Conservation (phyloP, 1,140 invertebrate species). For the Drusus annulatus region DNA sequence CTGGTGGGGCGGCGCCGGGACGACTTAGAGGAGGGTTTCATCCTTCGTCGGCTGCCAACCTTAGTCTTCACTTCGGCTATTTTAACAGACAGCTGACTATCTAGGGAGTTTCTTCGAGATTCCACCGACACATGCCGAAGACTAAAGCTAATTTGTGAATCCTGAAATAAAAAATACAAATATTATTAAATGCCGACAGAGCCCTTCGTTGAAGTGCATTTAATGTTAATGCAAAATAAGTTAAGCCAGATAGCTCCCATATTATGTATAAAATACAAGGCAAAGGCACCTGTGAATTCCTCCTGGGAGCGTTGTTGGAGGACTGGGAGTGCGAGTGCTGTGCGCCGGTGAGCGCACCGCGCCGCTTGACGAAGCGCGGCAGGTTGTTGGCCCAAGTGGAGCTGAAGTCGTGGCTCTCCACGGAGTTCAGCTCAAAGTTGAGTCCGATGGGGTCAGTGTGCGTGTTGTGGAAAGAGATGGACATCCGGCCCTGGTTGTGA, state of each 20-base stretch:
- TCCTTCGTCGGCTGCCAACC: constrained; percentile 70
- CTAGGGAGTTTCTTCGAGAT: constrained; percentile 85
- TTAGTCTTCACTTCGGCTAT: constrained; percentile 86
- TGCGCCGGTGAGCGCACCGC: constrained; percentile 81
- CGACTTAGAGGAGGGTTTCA: constrained; percentile 67
- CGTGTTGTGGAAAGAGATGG: constrained; percentile 87
- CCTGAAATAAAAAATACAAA: constrained; percentile 62
- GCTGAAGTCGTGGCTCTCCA: constrained; percentile 81
- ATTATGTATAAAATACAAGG: no score
- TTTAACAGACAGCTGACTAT: constrained; percentile 88
- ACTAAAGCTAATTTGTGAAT: constrained; percentile 88
- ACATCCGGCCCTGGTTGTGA: constrained; percentile 85
- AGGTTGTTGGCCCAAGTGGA: constrained; percentile 92
- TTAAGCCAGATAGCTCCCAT: no score
- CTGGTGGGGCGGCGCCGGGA: constrained; percentile 66
- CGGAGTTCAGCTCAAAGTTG: constrained; percentile 87
- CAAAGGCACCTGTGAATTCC: constrained; percentile 65
- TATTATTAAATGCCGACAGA: no score
- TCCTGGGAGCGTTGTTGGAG: constrained; percentile 69
- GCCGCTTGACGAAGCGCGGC: constrained; percentile 86
- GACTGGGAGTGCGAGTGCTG: constrained; percentile 73
- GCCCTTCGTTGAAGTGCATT: background rate
- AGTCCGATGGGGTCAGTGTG: constrained; percentile 92
- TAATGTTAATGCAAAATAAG: background rate
- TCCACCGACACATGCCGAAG: constrained; percentile 86